Conservation (phyloP, 2,888 invertebrate species). For the Hirtodrosophila trivittata region DNA sequence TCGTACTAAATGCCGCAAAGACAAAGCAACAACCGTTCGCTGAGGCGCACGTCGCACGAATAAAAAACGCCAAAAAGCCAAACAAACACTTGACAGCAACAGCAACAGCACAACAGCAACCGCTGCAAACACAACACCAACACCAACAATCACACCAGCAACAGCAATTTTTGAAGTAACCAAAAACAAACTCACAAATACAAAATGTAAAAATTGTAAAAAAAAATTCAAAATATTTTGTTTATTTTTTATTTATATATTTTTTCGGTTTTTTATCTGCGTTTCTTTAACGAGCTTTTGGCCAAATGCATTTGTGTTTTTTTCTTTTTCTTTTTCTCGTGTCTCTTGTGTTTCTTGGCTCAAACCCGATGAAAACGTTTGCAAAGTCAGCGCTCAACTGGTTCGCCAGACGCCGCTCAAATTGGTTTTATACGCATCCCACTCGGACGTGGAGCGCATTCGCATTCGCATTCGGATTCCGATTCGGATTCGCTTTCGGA, state of each 20-base stretch:
- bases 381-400: slow-evolving; percentile 78
- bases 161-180: slow-evolving; percentile 9
- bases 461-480: slow-evolving; percentile 11
- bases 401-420: slow-evolving; percentile 67
- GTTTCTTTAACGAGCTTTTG: slow-evolving; percentile 41
- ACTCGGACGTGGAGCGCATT: slow-evolving; percentile 25
- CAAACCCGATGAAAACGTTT: slow-evolving; percentile 60
- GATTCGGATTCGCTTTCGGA: slow-evolving; percentile 13
- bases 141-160: slow-evolving; percentile 8
- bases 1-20: slow-evolving; percentile 34
- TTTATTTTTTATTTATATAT: slow-evolving; percentile 19
- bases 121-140: slow-evolving; percentile 31
- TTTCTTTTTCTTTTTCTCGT: slow-evolving; percentile 44
- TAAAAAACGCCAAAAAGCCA: slow-evolving; percentile 53
- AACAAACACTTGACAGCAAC: slow-evolving; percentile 71
- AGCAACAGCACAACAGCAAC: slow-evolving; percentile 6
- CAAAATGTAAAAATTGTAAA: slow-evolving; percentile 7
- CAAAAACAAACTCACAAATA: slow-evolving; percentile 10
- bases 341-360: slow-evolving; percentile 17
- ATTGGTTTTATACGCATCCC: slow-evolving; percentile 71
- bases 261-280: slow-evolving; percentile 11
- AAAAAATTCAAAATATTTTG: slow-evolving; percentile 49
- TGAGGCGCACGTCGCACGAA: slow-evolving; percentile 74
- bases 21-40: slow-evolving; percentile 78
- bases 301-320: slow-evolving; percentile 68